These are phyloP conservation scores for Notamacropus eugenii DNA, from an alignment of 2,797 vertebrate genomes.

Conservation along the genomic window DNA sequence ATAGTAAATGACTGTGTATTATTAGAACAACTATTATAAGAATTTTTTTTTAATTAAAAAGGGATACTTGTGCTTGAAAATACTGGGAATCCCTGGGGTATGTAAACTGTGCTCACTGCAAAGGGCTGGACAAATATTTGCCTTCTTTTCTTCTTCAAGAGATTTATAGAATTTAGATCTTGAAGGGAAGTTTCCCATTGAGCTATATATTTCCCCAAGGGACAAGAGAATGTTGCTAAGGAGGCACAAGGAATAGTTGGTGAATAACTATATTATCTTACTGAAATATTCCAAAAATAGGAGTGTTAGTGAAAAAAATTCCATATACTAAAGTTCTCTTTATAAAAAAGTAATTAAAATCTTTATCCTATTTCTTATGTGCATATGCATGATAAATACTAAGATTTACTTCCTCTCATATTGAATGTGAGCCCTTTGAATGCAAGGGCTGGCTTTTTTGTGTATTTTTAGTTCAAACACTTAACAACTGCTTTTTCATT, in stretches of 20 bases:
- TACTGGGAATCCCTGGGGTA: background rate
- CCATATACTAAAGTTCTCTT: background rate
- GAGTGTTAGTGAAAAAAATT: background rate
- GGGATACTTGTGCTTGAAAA: background rate
- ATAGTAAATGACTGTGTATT: background rate
- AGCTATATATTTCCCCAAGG: background rate
- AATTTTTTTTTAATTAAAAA: background rate
- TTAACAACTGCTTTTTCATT: background rate
- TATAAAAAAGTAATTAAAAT: background rate
- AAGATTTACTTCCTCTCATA: background rate
- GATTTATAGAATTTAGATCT: background rate
- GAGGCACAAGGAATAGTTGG: background rate
- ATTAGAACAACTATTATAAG: background rate
- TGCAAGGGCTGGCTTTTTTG: background rate
- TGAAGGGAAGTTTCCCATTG: background rate
- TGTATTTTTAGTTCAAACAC: background rate
- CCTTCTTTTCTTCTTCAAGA: background rate
- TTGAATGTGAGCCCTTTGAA: background rate
- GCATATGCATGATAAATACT: background rate
- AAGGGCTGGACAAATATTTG: background rate
- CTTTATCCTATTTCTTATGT: background rate
- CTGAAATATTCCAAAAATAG: background rate
- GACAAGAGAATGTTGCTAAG: background rate
- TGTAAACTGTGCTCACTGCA: background rate
- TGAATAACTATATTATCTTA: background rate